Conservation (phyloP, 2,797 vertebrate genomes). For the Gymnoscopelus microlampas region DNA sequence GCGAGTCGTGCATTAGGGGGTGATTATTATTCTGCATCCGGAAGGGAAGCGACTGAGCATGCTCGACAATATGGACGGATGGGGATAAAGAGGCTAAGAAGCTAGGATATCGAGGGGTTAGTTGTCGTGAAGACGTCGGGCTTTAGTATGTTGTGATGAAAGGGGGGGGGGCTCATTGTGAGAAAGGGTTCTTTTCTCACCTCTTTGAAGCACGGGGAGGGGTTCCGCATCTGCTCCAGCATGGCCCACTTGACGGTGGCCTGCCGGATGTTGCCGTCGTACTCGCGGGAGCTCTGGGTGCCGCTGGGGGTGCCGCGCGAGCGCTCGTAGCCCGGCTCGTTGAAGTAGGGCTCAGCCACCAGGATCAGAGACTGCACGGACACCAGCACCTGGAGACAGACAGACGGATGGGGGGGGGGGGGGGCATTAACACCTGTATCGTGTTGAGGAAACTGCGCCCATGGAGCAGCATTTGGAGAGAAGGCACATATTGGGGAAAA, state of each 20-base stretch:
- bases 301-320: conserved; percentile 96
- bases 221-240: conserved; percentile 97
- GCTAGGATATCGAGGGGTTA: background rate
- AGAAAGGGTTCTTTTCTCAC: conserved; percentile 65
- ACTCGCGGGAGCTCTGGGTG: conserved; percentile 97
- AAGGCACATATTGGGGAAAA: background rate
- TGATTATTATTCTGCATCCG: background rate
- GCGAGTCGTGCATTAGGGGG: background rate
- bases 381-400: conserved; percentile 88
- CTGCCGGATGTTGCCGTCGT: conserved; percentile 97
- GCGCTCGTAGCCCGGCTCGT: conserved; percentile 96
- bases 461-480: too few relatives aligned
- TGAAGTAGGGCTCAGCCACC: conserved; percentile 98
- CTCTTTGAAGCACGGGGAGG: conserved; percentile 98
- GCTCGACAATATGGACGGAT: background rate
- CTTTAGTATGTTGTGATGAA: background rate
- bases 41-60: background rate
- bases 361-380: conserved; percentile 98
- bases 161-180: background rate
- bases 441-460: too few relatives aligned
- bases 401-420: background rate
- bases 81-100: background rate
- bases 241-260: conserved; percentile 99
- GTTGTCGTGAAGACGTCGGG: too few relatives aligned
- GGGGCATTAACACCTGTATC: too few relatives aligned